phyloP scores from a whole-genome alignment of 2,797 vertebrate genomes.

The Sebastolobus altivelis region DNA sequence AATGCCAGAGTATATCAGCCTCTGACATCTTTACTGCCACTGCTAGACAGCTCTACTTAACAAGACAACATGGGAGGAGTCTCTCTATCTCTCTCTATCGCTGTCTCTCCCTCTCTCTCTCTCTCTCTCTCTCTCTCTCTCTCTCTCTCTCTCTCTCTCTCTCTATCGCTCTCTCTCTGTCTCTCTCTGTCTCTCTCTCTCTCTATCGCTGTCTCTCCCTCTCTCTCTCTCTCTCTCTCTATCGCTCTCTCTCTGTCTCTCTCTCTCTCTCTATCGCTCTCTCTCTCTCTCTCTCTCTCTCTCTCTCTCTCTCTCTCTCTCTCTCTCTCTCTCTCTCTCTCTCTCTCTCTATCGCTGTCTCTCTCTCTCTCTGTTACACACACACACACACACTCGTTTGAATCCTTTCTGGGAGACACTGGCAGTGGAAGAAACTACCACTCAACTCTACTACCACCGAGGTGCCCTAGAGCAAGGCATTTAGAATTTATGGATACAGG shows the following conservation, averaged over 20 bases:
- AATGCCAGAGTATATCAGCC: slow-evolving; percentile 84
- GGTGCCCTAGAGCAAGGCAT: slow-evolving; percentile 21
- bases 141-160: too few relatives aligned
- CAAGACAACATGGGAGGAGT: slow-evolving; percentile 62
- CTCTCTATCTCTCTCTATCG: background rate
- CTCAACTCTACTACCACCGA: slow-evolving; percentile 5
- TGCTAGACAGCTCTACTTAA: slow-evolving; percentile 72
- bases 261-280: slow-evolving; percentile 1
- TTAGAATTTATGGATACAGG: background rate
- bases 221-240: too few relatives aligned
- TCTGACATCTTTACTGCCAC: slow-evolving; percentile 82
- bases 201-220: too few relatives aligned
- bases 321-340: background rate
- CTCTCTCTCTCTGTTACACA: background rate
- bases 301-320: background rate
- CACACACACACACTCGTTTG: background rate
- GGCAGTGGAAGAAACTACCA: slow-evolving; percentile 4
- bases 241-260: too few relatives aligned
- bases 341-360: too few relatives aligned
- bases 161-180: too few relatives aligned
- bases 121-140: too few relatives aligned
- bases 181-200: too few relatives aligned
- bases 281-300: too few relatives aligned
- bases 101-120: too few relatives aligned
- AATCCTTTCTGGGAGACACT: slow-evolving; percentile 14